Evolutionary conservation across 2,888 invertebrate genomes (phyloP), one percentile per base, ranked within the genome.

Genomic region (Drosophila percnosoma): DNA sequence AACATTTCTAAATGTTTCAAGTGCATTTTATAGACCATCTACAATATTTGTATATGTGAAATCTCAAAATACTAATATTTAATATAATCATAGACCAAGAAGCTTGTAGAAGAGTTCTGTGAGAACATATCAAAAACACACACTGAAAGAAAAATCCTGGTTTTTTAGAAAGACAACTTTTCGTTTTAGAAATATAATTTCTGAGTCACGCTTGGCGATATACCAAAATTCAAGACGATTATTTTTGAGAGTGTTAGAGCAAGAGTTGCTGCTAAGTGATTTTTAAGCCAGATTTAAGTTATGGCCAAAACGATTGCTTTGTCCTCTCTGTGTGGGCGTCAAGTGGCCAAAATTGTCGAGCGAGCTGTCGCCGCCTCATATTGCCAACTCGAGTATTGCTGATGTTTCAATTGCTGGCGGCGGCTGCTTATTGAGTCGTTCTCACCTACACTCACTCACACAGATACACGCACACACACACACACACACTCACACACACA

Each of bases 371-470:
- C 80, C 72, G 69, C 80, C 81, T 64, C 73, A 83, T 87, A 87
- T 90, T 86, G 89, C 82, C 82, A 84, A 82, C 90, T 90, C 83
- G 83, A 89, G 91, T 88, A 90, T 91, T 91, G 92, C 92, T 91
- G 91, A 92, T 91, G 91, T 91, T 92, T 91, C 92, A 92, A 91
- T 91, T 92, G 91, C 83, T 59, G 24, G 42, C 18, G 42, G 48
- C 51, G 42, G 48, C 51, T 31, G 31, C 60, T 70, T 64, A 69
- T 69, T 70, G 70, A 54, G 58, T 38, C 65, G 6, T 48, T 21
- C 54, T 27, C 54, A 51, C 45, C 45, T 45, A 45, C 52, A 72
- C 40, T 54, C 42, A 33, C 33, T 21, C 24, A 18, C 53, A 52
- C 48, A 55, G 29, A 64, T 21, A 34, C 24, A 40, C 11, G 4